Evolutionary conservation across 2,888 invertebrate genomes (phyloP), one percentile per base, ranked within the genome.

Genomic region (Sarcophaga caerulescens): DNA sequence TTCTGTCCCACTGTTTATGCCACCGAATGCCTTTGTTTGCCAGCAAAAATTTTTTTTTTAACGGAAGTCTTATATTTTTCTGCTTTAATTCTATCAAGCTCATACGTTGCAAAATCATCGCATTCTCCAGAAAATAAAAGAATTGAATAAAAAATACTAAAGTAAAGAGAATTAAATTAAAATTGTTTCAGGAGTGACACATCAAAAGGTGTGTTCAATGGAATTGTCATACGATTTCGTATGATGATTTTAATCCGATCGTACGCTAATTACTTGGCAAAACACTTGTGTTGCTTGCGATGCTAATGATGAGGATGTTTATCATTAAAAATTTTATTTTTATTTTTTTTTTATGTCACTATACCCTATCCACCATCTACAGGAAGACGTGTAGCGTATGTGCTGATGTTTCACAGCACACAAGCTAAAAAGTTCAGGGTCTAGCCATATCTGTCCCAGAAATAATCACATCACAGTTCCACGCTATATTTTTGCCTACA

Each of bases 191-290:
- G 1, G 4, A 60, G 19, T 81, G 69, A 45, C 69, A 76, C 45
- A 81, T 81, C 81, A 81, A 45, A 52, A 52, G 52, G 52, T 75
- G 69, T 69, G 69, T 2, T 19, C 63, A 60, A 17, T 60, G 60
- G 63, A 81, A 81, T n/a, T 81, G 75, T 81, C 47, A n/a, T 25
- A 77, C 66, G 62, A 71, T 52, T 52, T 57, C 59, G 76, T 47
- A 19, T n/a, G 66, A 88, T 88, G 44, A 84, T 75, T 81, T 88
- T 87, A 88, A 88, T 80, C 85, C 87, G 70, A 69, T 88, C 85
- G 82, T 80, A 88, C 88, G 88, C 88, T 88, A 88, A 88, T 88
- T 88, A 88, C 88, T 82, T 85, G 74, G 75, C 73, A 84, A 35
- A 83, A 65, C 82, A 78, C 78, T 68, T 73, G 78, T 63, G 78